Conservation (phyloP, 53 echinoderm and acorn worm species). For the Glandiceps talaboti region DNA sequence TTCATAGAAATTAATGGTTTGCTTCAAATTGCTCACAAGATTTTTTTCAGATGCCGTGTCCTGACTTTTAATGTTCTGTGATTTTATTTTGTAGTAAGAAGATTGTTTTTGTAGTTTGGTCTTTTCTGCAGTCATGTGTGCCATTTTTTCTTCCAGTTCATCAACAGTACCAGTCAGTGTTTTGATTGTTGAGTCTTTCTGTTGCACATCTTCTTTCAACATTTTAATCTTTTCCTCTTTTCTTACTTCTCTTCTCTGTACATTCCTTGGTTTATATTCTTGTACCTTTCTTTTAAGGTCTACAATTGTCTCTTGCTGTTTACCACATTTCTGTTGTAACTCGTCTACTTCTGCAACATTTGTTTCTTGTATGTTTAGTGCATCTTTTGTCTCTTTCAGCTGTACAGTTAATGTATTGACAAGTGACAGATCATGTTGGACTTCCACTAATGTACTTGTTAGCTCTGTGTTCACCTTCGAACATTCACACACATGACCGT, state of each 20-base stretch:
- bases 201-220: neutral
- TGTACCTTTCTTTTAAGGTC: neutral
- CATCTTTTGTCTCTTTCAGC: neutral
- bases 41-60: neutral
- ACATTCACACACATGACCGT: too few species aligned
- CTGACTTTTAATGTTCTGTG: neutral
- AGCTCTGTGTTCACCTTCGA: neutral
- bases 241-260: neutral
- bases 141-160: neutral
- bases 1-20: neutral
- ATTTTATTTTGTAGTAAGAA: neutral
- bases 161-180: neutral
- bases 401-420: neutral
- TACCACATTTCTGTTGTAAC: neutral
- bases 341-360: neutral
- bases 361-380: neutral
- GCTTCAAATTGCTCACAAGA: neutral
- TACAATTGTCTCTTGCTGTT: neutral
- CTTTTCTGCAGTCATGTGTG: neutral
- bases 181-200: neutral
- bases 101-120: neutral
- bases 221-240: neutral
- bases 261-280: neutral
- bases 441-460: neutral
- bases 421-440: neutral